These are phyloP conservation scores for Oncorhynchus nerka DNA, from an alignment of 2,113 vertebrate species.

Conservation along the genomic window DNA sequence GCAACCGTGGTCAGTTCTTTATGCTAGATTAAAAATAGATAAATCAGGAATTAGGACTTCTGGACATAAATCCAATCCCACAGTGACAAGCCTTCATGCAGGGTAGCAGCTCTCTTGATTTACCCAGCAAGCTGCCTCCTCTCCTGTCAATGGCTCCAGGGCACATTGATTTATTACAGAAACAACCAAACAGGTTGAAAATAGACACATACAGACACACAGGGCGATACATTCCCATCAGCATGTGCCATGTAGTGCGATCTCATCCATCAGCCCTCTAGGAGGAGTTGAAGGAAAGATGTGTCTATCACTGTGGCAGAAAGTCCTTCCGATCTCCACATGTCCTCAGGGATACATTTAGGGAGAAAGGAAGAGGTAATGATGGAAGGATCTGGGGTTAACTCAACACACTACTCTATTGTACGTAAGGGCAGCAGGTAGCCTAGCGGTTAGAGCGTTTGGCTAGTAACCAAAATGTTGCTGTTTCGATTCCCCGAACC, in stretches of 20 bases:
- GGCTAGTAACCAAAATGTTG: no score
- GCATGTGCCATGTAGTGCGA: neutral
- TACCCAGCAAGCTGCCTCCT: neutral
- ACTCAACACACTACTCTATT: neutral
- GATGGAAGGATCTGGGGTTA: neutral
- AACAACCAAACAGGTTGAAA: slow-evolving; percentile 8
- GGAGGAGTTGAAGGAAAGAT: neutral
- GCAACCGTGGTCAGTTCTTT: no score
- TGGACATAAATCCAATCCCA: no score
- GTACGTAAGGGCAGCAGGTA: no score
- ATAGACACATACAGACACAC: slow-evolving; percentile 14
- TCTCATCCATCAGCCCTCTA: neutral
- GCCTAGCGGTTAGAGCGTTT: no score
- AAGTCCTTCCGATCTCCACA: neutral
- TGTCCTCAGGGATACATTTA: neutral
- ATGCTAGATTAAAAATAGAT: no score
- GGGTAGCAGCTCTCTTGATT: neutral
- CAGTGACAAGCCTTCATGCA: neutral
- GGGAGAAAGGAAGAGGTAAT: neutral
- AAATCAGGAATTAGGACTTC: no score
- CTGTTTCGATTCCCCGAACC: no score
- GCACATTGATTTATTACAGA: slow-evolving; percentile 18
- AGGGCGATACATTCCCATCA: slow-evolving; percentile 7
- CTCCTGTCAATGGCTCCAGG: neutral
- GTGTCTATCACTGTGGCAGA: slow-evolving; percentile 1